Conservation (phyloP, 2,113 vertebrate species). For the Pipa parva region DNA sequence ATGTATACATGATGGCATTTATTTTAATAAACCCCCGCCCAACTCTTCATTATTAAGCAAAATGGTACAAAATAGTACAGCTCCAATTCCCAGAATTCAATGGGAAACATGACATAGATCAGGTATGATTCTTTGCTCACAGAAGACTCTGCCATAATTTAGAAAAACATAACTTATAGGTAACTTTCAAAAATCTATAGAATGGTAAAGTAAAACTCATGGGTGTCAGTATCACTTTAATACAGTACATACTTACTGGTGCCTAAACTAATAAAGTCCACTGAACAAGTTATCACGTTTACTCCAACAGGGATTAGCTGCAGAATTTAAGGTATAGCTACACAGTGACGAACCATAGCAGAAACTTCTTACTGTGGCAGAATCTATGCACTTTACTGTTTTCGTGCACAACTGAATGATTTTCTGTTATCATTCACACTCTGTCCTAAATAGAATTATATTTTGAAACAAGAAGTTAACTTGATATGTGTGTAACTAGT, state of each 20-base stretch:
- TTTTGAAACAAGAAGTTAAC: slow-evolving; percentile 13
- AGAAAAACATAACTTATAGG: too few relatives aligned
- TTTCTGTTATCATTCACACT: background rate
- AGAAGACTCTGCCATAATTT: too few relatives aligned
- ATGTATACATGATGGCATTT: too few relatives aligned
- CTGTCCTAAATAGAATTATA: background rate
- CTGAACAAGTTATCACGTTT: background rate
- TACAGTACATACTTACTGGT: background rate
- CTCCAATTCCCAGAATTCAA: too few relatives aligned
- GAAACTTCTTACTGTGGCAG: background rate
- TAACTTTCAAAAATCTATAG: too few relatives aligned
- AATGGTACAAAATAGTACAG: too few relatives aligned
- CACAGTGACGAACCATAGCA: background rate
- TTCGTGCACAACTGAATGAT: slow-evolving; percentile 4
- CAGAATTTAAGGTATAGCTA: background rate
- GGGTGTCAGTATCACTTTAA: too few relatives aligned
- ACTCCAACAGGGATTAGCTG: background rate
- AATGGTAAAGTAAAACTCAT: too few relatives aligned
- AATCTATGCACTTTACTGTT: background rate
- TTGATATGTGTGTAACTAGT: slow-evolving; percentile 18
- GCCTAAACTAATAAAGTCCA: background rate
- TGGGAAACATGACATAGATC: too few relatives aligned
- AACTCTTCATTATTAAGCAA: too few relatives aligned
- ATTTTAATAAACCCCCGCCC: too few relatives aligned
- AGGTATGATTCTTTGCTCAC: too few relatives aligned